Base-by-base conservation (phyloP, 2,888 invertebrate species). In the Carterocephalus palaemon region DNA sequence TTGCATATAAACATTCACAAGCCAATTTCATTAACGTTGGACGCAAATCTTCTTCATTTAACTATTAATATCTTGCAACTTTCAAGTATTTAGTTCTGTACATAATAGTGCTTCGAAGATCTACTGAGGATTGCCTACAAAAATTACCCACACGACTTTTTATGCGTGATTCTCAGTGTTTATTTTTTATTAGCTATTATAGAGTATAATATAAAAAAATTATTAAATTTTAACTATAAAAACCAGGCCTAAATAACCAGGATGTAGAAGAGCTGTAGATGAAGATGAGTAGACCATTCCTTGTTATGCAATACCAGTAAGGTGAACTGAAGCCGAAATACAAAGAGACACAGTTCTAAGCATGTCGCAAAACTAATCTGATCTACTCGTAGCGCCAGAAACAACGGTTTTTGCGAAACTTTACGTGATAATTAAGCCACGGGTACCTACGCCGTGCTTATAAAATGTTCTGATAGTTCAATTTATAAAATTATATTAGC, bases 401-500 rank as follows among this genome's bases (percentile, higher is more conserved):
- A 73, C 68, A 68, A 60, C 54, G 12, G 10, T 22, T 22, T 79
- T 85, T 82, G 55, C 83, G 82, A 81, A 83, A 85, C 66, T 67
- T 54, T 65, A 76, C 83, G 83, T 83, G 83, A 75, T 75, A 67
- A 54, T 59, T 56, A 67, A 76, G 75, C 81, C 79, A 62, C 81
- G 75, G 68, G 64, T 73, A n/a, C n/a, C n/a, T n/a, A 74, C 76
- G 75, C 75, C 71, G 75, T 57, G 57, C 54, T 60, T 66, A 66
- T 65, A 67, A 68, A 67, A 51, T 54, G 53, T 57, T 51, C 54
- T 64, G 57, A 67, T 71, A 65, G 73, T 71, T 68, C 64, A 62
- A 46, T 47, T 49, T 42, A 24, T 32, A 22, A 48, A 37, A 37
- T 45, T 46, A 39, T 22, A 32, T 28, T n/a, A n/a, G n/a, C n/a